Percentiles rank a stretch among this genome's conserved stretches.
Evolutionary conservation across 2,797 vertebrate genomes (phyloP).

Genomic region (Micropoecilia bifurca): DNA sequence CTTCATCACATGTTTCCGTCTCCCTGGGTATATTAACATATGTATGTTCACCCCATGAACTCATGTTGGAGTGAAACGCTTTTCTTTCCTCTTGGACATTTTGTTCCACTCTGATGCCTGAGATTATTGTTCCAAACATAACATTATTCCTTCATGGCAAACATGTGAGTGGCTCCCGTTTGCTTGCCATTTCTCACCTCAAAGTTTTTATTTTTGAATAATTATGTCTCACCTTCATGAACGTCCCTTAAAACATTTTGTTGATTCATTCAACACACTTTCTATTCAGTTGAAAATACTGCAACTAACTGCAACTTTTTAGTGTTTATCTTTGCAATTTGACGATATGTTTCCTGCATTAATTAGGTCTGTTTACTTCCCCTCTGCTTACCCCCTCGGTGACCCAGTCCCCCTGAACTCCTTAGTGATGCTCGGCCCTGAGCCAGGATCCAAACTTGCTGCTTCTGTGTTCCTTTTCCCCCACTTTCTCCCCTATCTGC

Average conservation of each 20-base stretch:
- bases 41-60: neutral
- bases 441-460: slow-evolving; percentile 57
- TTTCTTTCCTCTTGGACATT: neutral
- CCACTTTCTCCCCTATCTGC: slow-evolving; percentile 36
- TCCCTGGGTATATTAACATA: neutral
- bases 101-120: neutral
- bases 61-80: neutral
- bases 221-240: neutral
- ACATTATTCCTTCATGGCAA: neutral
- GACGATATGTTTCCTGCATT: slow-evolving; percentile 28
- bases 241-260: neutral
- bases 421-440: slow-evolving; percentile 43
- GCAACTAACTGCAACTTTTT: neutral
- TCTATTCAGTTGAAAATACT: neutral
- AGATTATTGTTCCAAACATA: neutral
- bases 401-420: slow-evolving; percentile 50
- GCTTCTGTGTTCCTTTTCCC: slow-evolving; percentile 36
- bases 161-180: neutral
- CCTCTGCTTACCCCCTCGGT: slow-evolving; percentile 32
- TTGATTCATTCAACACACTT: neutral
- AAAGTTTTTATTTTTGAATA: neutral
- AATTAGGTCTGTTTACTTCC: slow-evolving; percentile 47
- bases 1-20: neutral
- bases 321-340: slow-evolving; percentile 7
- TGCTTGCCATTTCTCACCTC: neutral